phyloP scores from a whole-genome alignment of 1,140 invertebrate genomes.

The Ridgeia piscesae region DNA sequence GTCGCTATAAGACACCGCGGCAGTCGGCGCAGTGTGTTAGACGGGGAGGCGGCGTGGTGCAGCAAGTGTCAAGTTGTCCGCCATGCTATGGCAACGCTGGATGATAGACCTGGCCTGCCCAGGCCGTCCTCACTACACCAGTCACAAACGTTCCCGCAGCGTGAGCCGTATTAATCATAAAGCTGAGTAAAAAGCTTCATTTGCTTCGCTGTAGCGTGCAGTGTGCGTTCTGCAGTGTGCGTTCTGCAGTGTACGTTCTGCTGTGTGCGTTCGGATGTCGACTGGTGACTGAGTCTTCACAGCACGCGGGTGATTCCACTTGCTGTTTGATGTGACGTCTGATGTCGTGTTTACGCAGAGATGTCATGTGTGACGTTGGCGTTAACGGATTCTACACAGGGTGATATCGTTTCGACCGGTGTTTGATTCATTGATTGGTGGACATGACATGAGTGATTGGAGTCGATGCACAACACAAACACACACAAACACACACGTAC shows the following conservation, averaged over 20 bases:
- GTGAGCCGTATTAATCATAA: neutral
- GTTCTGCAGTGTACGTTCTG: neutral
- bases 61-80: neutral
- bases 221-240: neutral
- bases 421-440: neutral
- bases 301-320: neutral
- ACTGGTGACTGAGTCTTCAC: neutral
- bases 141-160: neutral
- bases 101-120: neutral
- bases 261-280: neutral
- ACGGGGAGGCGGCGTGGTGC: neutral
- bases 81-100: neutral
- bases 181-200: neutral
- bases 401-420: neutral
- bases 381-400: neutral
- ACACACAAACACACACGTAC: neutral
- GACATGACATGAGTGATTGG: neutral
- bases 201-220: neutral
- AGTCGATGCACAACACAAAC: neutral
- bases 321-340: neutral
- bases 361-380: neutral
- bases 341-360: neutral
- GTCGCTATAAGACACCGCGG: neutral
- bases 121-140: neutral
- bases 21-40: neutral